Evolutionary conservation across 92 coral and sea anemone species (phyloP), one percentile per base, ranked within the genome.

Genomic region (Chrysogorgia sp.): DNA sequence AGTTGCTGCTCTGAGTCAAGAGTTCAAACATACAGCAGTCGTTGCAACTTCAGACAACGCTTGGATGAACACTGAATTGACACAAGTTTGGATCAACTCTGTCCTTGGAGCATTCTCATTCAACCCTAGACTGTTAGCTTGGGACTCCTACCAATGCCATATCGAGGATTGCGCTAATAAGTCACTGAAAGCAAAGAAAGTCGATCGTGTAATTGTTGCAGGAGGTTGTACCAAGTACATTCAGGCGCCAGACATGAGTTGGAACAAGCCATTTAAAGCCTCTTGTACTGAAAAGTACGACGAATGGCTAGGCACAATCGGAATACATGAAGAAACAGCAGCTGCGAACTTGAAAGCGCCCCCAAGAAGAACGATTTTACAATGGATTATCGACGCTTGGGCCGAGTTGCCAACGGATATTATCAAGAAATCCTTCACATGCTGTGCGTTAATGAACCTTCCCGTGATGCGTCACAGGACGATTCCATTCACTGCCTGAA

Each of bases 401-500:
- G 60, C 60, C 28, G 60, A 53, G 6, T 53, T 53, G 60, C 60
- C 60, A 5, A 53, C 60, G 60, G 60, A 53, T 53, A 53, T 53
- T 53, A 53, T 53, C 28, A 53, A 53, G n/a, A 17, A 53, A n/a
- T n/a, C n/a, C n/a, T n/a, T 79, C 63, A 64, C 83, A 57, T 63
- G 67, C n/a, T 79, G 91, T 29, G 83, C 82, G 24, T 72, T 83
- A n/a, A n/a, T n/a, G n/a, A n/a, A n/a, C n/a, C n/a, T n/a, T n/a
- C n/a, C n/a, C n/a, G n/a, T n/a, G n/a, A n/a, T n/a, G n/a, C n/a
- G n/a, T n/a, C n/a, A n/a, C n/a, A n/a, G n/a, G n/a, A n/a, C n/a
- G n/a, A n/a, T 57, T 31, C 53, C 5, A 81, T 88, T 77, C 92
- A 88, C 76, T 88, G 89, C 76, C 70, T 88, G 30, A 88, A 88